Evolutionary conservation across 2,113 vertebrate species (phyloP), one percentile per base, ranked within the genome.

Genomic region (Cyprichromis sp.): DNA sequence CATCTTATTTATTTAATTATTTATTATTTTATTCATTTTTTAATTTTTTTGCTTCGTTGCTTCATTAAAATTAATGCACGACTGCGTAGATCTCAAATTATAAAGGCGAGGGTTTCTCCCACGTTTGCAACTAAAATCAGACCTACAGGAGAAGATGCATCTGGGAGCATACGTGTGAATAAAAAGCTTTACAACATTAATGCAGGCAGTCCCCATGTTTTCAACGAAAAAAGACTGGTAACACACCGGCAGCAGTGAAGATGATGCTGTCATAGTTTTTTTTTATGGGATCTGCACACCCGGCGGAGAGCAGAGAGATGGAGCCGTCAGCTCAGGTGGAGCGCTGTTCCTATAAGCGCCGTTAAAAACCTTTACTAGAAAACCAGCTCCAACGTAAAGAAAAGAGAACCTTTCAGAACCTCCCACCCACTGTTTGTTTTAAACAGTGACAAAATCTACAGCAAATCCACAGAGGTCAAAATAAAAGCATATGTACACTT

Each of bases 381-480:
- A 59, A 59, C 8, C 0, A 59, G 55, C 55, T 59, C 24, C 24
- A 16, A 16, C 13, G 0, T 59, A 3, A 59, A 59, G 13, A 59
- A 59, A 2, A 59, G 24, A 29, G 24, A 16, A 59, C 13, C 55
- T 59, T 59, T 59, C 13, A 59, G 55, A 29, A 59, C 55, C 24
- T 29, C 24, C 24, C 55, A 59, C 13, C 55, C 55, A 29, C 8
- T 59, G 3, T 29, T 59, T 29, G 55, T 16, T 59, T 59, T 59
- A 29, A 29, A 59, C 24, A 29, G 55, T 59, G 8, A 59, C 13
- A 16, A 59, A 59, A 29, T 59, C 55, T 29, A 59, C 24, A 29
- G 55, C 13, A 59, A 59, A 59, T 16, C 55, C 24, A 29, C 24
- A 29, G 24, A 59, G 13, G 55, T 59, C 7, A 16, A 59, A 59